A percentile compares a stretch with the other conserved stretches of the same genome.
phyloP scores from a whole-genome alignment of 2,888 invertebrate genomes.

The Temnothorax ravouxi region DNA sequence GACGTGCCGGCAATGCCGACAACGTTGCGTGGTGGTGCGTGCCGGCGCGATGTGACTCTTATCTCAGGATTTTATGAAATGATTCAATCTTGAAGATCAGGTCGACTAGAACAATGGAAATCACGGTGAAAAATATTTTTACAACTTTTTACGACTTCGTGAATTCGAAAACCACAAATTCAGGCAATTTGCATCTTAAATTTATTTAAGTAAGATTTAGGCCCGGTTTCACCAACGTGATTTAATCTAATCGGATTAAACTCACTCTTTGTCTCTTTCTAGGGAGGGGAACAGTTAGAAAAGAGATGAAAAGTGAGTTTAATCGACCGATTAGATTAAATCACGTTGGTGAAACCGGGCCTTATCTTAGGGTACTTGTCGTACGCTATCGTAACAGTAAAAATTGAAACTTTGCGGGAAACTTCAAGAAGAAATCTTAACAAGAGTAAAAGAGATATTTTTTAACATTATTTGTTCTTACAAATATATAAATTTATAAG shows the following conservation, averaged over 20 bases:
- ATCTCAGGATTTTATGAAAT: neutral
- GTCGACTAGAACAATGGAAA: neutral
- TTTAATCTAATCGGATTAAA: no score
- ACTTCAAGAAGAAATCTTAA: neutral
- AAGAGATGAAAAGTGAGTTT: no score
- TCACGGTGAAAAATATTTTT: neutral
- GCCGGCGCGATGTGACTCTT: neutral
- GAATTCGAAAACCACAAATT: neutral
- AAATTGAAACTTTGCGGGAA: neutral
- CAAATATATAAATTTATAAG: neutral
- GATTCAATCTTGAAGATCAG: neutral
- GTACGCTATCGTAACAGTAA: neutral
- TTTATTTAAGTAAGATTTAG: neutral
- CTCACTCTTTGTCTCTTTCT: no score
- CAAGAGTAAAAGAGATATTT: neutral
- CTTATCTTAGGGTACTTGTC: neutral
- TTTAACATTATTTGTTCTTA: neutral
- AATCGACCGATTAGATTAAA: no score
- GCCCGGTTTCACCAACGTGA: no score
- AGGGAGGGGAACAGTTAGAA: no score
- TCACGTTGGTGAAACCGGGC: no score
- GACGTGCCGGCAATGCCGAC: no score
- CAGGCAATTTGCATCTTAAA: neutral
- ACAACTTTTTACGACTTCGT: neutral
- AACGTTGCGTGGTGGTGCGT: no score